A percentile compares a stretch with the other conserved stretches of the same genome.
Conservation (phyloP, 2,888 invertebrate species). For the Epicampocera succincta region DNA sequence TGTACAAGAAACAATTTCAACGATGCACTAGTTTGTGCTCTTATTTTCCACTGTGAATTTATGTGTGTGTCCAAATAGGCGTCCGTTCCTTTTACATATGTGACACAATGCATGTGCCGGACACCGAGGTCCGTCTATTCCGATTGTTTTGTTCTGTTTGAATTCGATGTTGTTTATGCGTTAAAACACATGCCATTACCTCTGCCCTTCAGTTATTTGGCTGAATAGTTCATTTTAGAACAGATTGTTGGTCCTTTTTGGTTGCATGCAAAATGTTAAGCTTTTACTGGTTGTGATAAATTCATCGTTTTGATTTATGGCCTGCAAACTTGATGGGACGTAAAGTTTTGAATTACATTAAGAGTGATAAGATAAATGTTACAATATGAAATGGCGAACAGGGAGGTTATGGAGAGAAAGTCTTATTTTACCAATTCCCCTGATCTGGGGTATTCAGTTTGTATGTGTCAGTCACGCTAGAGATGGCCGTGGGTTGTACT, state of each 20-base stretch:
- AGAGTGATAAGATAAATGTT: constrained; percentile 1
- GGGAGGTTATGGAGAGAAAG: too few species aligned
- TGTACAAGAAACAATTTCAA: constrained; percentile 30
- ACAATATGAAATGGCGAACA: too few species aligned
- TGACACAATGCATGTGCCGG: constrained; percentile 55
- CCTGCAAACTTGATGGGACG: constrained; percentile 13
- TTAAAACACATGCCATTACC: constrained; percentile 71
- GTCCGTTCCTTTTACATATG: constrained; percentile 43
- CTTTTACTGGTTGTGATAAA: constrained; percentile 39
- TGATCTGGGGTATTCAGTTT: too few species aligned
- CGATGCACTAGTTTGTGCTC: constrained; percentile 64
- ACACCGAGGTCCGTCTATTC: constrained; percentile 26
- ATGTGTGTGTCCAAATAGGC: constrained; percentile 40
- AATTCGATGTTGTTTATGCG: constrained; percentile 76
- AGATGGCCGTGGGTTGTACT: too few species aligned
- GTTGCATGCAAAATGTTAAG: constrained; percentile 44
- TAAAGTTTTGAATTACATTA: constrained; percentile 27
- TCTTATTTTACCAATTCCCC: too few species aligned
- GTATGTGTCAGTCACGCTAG: too few species aligned
- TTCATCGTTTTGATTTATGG: constrained; percentile 50
- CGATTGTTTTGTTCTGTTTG: constrained; percentile 66
- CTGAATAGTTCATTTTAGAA: constrained; percentile 17
- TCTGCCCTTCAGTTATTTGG: constrained; percentile 20
- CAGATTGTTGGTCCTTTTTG: constrained; percentile 20
- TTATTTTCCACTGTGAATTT: constrained; percentile 41